Percentiles rank a stretch among this genome's conserved stretches.
phyloP scores from a whole-genome alignment of 2,888 invertebrate genomes.

The Aphodius granarius region DNA sequence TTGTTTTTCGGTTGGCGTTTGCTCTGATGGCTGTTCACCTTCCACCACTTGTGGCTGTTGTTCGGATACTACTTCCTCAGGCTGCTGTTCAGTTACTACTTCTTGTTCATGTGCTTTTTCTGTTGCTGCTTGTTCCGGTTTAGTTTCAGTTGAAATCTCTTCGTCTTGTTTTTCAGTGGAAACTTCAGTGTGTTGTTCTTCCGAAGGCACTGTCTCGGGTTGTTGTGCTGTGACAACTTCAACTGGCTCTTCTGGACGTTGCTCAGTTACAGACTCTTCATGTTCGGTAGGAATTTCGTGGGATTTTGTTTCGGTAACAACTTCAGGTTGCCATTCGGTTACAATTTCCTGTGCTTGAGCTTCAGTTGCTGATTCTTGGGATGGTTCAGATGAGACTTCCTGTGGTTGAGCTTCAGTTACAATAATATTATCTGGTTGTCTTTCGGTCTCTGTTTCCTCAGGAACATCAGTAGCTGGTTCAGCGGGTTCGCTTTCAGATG shows the following conservation, averaged over 20 bases:
- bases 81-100: conserved; percentile 22
- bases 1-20: conserved; percentile 27
- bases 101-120: conserved; percentile 6
- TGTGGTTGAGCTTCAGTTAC: not conserved
- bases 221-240: conserved; percentile 28
- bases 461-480: not conserved
- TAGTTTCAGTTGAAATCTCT: conserved; percentile 22
- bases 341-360: not conserved
- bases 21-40: too few relatives aligned
- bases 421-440: not conserved
- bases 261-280: conserved; percentile 24
- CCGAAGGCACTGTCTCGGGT: conserved; percentile 19
- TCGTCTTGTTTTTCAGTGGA: conserved; percentile 2
- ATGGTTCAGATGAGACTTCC: not conserved
- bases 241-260: conserved; percentile 25
- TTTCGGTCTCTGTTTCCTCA: not conserved
- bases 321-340: conserved; percentile 29
- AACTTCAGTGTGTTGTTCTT: conserved; percentile 26
- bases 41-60: conserved; percentile 33
- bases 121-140: conserved; percentile 26
- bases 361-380: conserved; percentile 1
- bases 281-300: conserved; percentile 28
- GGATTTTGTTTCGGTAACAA: not conserved
- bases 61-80: not conserved
- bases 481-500: not conserved